These are phyloP conservation scores for Charaxes varanes DNA, from an alignment of 1,140 invertebrate species.

Conservation along the genomic window DNA sequence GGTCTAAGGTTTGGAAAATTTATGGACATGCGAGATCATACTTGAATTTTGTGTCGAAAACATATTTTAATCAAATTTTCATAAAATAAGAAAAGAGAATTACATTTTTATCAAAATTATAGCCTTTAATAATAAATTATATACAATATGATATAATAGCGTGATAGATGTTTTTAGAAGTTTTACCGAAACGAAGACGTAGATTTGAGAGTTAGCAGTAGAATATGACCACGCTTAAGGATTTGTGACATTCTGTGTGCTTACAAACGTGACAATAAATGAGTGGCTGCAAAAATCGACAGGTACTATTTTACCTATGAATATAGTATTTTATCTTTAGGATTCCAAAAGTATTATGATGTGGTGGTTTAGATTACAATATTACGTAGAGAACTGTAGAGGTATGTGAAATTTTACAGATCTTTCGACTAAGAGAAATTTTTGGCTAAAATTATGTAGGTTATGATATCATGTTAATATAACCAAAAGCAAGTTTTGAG, in stretches of 20 bases:
- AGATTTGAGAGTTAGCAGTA: not conserved
- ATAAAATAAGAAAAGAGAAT: not conserved
- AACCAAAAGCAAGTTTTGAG: no score
- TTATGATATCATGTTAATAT: no score
- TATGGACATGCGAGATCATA: no score
- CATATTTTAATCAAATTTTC: not conserved
- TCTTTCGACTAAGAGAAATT: no score
- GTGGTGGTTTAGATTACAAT: constrained; percentile 2
- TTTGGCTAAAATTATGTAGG: no score
- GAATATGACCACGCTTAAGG: constrained; percentile 1
- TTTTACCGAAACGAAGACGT: constrained; percentile 9
- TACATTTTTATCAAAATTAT: no score
- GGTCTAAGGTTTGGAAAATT: no score
- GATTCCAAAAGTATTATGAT: constrained; percentile 9
- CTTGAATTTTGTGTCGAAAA: no score
- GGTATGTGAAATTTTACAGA: no score
- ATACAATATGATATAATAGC: constrained; percentile 1
- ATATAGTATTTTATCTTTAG: constrained; percentile 9
- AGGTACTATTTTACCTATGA: constrained; percentile 5
- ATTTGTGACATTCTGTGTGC: constrained; percentile 8
- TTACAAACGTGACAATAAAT: constrained; percentile 35
- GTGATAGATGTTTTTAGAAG: constrained; percentile 11
- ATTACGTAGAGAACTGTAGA: no score
- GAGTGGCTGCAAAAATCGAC: constrained; percentile 21
- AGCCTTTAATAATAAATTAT: not conserved